Conservation (phyloP, 2,797 vertebrate species). For the Danionella dracula region DNA sequence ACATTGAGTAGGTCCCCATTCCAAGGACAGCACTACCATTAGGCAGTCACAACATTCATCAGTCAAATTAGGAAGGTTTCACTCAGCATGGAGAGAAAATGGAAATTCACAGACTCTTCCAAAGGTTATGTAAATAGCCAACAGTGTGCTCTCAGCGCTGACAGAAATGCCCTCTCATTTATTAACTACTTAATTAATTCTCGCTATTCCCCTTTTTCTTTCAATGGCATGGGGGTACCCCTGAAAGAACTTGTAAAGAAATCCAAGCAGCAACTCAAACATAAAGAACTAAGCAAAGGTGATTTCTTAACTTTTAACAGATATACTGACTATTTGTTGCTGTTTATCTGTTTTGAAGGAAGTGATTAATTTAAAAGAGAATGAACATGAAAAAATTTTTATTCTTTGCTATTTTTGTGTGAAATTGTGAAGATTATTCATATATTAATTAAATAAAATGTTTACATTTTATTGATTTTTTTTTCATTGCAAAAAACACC, state of each 20-base stretch:
- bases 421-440: too few relatives aligned
- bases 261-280: not conserved
- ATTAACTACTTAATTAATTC: conserved; percentile 31
- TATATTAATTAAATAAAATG: too few relatives aligned
- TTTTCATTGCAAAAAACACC: too few relatives aligned
- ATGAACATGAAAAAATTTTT: too few relatives aligned
- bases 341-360: too few relatives aligned
- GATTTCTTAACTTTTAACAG: too few relatives aligned
- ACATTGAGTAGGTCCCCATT: conserved; percentile 19
- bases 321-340: too few relatives aligned
- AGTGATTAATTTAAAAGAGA: too few relatives aligned
- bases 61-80: conserved; percentile 36
- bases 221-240: not conserved
- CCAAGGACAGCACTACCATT: conserved; percentile 37
- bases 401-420: too few relatives aligned
- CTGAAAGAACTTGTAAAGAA: not conserved
- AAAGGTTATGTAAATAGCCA: conserved; percentile 38
- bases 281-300: too few relatives aligned
- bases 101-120: conserved; percentile 17
- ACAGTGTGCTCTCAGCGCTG: conserved; percentile 20
- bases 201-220: not conserved
- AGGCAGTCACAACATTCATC: conserved; percentile 39
- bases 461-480: too few relatives aligned
- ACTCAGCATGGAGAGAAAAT: conserved; percentile 16
- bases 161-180: conserved; percentile 20